Evolutionary conservation across 2,797 vertebrate species (phyloP).

Genomic region (Lindbergichthys nudifrons): DNA sequence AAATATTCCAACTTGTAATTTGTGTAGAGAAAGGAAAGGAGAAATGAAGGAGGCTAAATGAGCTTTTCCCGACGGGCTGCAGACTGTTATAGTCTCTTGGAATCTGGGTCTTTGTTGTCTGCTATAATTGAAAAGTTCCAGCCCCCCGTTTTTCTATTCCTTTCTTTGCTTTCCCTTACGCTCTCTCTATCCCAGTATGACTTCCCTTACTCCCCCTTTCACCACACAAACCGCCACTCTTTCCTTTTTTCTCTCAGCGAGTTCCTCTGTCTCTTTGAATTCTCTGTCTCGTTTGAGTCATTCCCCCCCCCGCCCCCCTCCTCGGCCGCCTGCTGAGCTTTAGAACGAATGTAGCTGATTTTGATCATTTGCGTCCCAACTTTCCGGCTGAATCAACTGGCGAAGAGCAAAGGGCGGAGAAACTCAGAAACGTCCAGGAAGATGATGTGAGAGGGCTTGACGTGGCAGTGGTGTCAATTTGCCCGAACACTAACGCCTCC

Average conservation of each 20-base stretch:
- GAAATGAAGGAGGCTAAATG: conserved; percentile 75
- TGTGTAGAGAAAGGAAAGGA: conserved; percentile 64
- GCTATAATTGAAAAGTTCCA: conserved; percentile 85
- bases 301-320: conserved; percentile 24
- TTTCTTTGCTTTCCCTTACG: conserved; percentile 41
- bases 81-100: conserved; percentile 79
- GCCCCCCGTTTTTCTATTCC: conserved; percentile 52
- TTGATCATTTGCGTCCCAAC: conserved; percentile 70
- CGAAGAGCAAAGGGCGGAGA: conserved; percentile 33
- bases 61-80: conserved; percentile 80
- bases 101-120: conserved; percentile 84
- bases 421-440: conserved; percentile 47
- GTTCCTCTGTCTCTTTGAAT: conserved; percentile 61
- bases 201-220: conserved; percentile 41
- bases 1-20: conserved; percentile 76
- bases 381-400: conserved; percentile 57
- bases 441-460: conserved; percentile 71
- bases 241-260: conserved; percentile 28
- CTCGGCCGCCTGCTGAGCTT: conserved; percentile 63
- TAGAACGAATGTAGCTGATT: conserved; percentile 68
- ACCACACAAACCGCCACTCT: conserved; percentile 39
- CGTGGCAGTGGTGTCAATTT: conserved; percentile 53
- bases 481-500: conserved; percentile 47
- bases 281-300: conserved; percentile 73
- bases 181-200: conserved; percentile 52